Evolutionary conservation across 2,113 vertebrate genomes (phyloP), one percentile per base, ranked within the genome.

Genomic region (Callocephalon fimbriatum): DNA sequence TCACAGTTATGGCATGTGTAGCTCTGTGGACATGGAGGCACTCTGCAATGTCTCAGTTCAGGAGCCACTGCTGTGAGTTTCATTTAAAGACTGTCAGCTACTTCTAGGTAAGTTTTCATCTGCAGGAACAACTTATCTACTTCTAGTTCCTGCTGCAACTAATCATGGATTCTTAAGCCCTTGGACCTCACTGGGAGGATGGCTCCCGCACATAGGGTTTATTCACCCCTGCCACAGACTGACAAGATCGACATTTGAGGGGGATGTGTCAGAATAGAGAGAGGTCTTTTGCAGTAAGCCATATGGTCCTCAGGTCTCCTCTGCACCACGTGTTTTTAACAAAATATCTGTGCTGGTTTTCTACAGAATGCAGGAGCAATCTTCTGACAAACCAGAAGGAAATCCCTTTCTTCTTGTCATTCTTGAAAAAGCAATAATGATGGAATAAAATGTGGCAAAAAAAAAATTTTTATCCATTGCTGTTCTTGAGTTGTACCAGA

Each of bases 391-490:
- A 84, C 48, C 71, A 86, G 63, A 86, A 94, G 85, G 88, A 86
- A 93, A 92, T 92, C 42, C 74, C 81, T 79, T 94, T 96, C 26
- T 79, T 66, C 74, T 45, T 92, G 58, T 65, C 42, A 35, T 53
- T 82, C 42, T 73, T 78, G 51, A 91, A 75, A 88, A 81, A 93
- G 65, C 31, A 88, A 22, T 83, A 74, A 38, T 2, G 65, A 54
- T 29, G 44, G 38, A 71, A 90, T 83, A 67, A 88, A 86, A 56
- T 74, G 38, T 71, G 63, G 32, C 56, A 80, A 92, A 86, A 93
- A 40, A 26, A 32, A 47, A 7, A 51, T 53, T 71, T 83, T 71
- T 44, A 21, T 74, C 56, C 51, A 6, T 71, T 88, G 82, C 82
- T 88, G 19, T 84, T 84, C 68, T 68, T 71, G 72, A 81, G 37